Percentiles rank a stretch among this genome's conserved stretches.
Evolutionary conservation across 92 coral and sea anemone genomes (phyloP).

Genomic region (Muricea muricata): DNA sequence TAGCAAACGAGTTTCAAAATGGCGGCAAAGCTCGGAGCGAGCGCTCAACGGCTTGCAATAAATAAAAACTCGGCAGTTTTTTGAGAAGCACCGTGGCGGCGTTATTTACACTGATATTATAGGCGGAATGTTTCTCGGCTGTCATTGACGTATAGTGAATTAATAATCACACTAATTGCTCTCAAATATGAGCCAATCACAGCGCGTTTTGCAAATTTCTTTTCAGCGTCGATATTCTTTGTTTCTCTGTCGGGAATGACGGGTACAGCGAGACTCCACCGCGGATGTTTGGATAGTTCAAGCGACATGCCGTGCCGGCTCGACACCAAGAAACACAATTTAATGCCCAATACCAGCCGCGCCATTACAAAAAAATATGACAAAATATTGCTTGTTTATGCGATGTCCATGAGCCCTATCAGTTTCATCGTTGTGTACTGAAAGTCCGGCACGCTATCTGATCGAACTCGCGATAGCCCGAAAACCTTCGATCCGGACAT

Average conservation of each 20-base stretch:
- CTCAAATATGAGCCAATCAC: constrained; percentile 28
- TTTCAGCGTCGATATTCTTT: constrained; percentile 9
- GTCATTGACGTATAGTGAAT: constrained; percentile 47
- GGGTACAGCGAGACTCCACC: neutral
- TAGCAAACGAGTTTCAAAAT: constrained; percentile 5
- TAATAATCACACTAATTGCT: constrained; percentile 49
- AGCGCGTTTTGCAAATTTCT: neutral
- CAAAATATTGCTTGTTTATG: neutral
- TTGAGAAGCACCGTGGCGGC: constrained; percentile 4
- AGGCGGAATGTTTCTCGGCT: constrained; percentile 24
- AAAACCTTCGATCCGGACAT: neutral
- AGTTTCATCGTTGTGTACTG: neutral
- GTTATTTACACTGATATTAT: neutral
- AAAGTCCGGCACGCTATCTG: neutral
- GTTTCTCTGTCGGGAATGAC: neutral
- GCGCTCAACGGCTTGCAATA: constrained; percentile 9
- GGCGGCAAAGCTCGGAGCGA: too few relatives aligned
- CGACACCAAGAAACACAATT: neutral
- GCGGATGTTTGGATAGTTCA: neutral
- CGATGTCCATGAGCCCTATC: neutral
- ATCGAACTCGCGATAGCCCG: neutral
- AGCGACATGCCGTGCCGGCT: neutral
- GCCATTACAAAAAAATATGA: neutral
- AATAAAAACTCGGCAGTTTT: neutral
- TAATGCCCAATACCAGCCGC: too few relatives aligned